phyloP scores from a whole-genome alignment of 2,797 vertebrate genomes.

The Rousettus madagascariensis region DNA sequence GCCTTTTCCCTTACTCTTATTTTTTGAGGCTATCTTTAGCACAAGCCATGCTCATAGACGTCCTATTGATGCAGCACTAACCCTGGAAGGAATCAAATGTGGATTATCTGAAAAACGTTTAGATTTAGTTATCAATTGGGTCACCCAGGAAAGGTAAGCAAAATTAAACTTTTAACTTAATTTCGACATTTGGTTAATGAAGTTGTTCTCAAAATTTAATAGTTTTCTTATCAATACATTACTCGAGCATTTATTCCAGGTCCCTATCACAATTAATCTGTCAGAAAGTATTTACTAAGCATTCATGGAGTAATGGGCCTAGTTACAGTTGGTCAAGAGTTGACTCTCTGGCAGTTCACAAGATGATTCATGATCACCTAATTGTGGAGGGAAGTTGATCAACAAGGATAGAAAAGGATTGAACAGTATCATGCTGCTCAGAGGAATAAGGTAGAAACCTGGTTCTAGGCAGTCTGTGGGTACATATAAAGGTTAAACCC shows the following conservation, averaged over 20 bases:
- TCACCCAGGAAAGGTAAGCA: slow-evolving; percentile 86
- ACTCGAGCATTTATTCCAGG: slow-evolving; percentile 46
- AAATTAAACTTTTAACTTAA: slow-evolving; percentile 44
- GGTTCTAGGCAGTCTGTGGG: neutral
- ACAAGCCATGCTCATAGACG: slow-evolving; percentile 69
- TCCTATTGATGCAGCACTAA: slow-evolving; percentile 81
- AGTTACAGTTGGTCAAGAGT: neutral
- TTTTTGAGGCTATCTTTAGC: slow-evolving; percentile 85
- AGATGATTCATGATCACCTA: neutral
- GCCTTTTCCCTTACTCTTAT: slow-evolving; percentile 83
- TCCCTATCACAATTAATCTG: neutral
- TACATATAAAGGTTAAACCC: neutral
- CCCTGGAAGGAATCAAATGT: slow-evolving; percentile 82
- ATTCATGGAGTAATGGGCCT: neutral
- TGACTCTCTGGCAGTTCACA: neutral
- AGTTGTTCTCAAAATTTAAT: slow-evolving; percentile 32
- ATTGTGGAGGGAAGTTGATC: neutral
- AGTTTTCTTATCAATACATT: neutral
- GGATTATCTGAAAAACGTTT: slow-evolving; percentile 82
- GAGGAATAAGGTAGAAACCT: neutral
- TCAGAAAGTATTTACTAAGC: slow-evolving; percentile 17
- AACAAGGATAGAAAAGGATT: neutral
- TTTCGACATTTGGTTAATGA: slow-evolving; percentile 56
- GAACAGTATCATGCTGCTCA: neutral
- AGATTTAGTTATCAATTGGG: slow-evolving; percentile 83